phyloP scores from a whole-genome alignment of 1,140 invertebrate species.

The Drosophila pachea region DNA sequence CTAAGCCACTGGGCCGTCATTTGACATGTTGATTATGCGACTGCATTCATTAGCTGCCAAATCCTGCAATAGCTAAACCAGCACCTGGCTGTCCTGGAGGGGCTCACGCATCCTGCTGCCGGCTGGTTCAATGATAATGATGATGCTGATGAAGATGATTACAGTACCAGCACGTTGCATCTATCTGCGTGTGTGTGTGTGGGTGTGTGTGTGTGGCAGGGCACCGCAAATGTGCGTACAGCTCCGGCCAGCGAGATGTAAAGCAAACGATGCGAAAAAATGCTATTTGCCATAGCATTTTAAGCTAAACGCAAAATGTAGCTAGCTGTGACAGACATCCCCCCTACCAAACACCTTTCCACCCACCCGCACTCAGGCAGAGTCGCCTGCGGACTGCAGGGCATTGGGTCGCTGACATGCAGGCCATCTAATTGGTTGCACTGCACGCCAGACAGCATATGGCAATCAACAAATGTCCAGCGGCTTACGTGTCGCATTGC shows the following conservation, averaged over 20 bases:
- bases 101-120: slow-evolving; percentile 12
- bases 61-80: slow-evolving; percentile 42
- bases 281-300: slow-evolving; percentile 62
- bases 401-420: slow-evolving; percentile 35
- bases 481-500: slow-evolving; percentile 53
- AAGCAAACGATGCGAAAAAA: slow-evolving; percentile 53
- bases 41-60: slow-evolving; percentile 51
- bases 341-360: not conserved
- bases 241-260: slow-evolving; percentile 40
- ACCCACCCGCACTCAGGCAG: not conserved
- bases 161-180: slow-evolving; percentile 20
- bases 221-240: slow-evolving; percentile 59
- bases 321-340: slow-evolving; percentile 3
- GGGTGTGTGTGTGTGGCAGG: slow-evolving; percentile 19
- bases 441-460: slow-evolving; percentile 51
- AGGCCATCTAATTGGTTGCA: slow-evolving; percentile 71
- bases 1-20: slow-evolving; percentile 32
- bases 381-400: not conserved
- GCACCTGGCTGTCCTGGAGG: slow-evolving; percentile 19
- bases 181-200: slow-evolving; percentile 22
- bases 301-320: slow-evolving; percentile 48
- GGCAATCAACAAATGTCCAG: slow-evolving; percentile 73
- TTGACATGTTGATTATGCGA: slow-evolving; percentile 61
- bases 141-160: slow-evolving; percentile 10
- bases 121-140: slow-evolving; percentile 28